A percentile compares a stretch with the other conserved stretches of the same genome.
phyloP scores from a whole-genome alignment of 2,888 invertebrate species.

The Hydraecia micacea region DNA sequence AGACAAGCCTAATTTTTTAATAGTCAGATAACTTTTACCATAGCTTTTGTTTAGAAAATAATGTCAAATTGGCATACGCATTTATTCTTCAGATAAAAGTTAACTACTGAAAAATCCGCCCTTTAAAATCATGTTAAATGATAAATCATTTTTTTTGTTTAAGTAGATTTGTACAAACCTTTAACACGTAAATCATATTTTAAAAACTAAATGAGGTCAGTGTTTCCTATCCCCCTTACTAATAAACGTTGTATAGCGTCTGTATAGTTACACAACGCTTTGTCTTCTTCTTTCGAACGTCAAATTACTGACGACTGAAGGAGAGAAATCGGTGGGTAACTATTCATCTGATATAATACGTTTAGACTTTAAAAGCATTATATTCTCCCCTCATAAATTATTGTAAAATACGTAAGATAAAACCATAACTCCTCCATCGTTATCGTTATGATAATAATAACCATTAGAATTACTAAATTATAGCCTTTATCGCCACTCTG shows the following conservation, averaged over 20 bases:
- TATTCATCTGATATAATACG: no score
- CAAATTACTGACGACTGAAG: no score
- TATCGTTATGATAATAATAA: constrained; percentile 44
- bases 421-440: not conserved
- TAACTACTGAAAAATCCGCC: no score
- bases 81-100: no score
- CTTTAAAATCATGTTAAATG: no score
- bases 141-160: no score
- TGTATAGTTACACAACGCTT: no score
- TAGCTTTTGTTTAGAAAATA: not conserved
- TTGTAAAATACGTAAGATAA: not conserved
- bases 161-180: no score
- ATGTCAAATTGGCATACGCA: not conserved
- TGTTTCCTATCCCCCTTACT: not conserved
- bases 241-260: no score
- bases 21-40: not conserved
- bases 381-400: not conserved
- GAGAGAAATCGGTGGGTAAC: no score
- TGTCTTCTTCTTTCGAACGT: no score
- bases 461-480: constrained; percentile 58
- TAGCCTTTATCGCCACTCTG: constrained; percentile 51
- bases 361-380: no score
- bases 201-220: not conserved
- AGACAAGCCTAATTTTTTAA: not conserved
- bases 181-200: not conserved